phyloP scores from a whole-genome alignment of 2,888 invertebrate species.

The Entomobrya proxima region DNA sequence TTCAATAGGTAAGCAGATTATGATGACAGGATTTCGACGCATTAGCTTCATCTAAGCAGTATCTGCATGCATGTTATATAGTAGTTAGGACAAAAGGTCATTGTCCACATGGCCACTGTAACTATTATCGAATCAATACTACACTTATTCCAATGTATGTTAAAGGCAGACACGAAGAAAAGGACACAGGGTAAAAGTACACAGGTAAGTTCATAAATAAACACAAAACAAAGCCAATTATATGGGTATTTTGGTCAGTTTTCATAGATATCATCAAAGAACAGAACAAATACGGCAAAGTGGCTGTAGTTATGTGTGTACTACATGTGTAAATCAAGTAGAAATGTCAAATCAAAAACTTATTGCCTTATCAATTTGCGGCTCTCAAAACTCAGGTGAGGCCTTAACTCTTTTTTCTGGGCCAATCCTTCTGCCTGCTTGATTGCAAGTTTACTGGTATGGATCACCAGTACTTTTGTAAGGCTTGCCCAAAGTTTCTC shows the following conservation, averaged over 20 bases:
- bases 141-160: not conserved
- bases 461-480: not conserved
- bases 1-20: not conserved
- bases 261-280: not conserved
- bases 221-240: not conserved
- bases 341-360: constrained; percentile 9
- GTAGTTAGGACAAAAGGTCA: constrained; percentile 60
- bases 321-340: not conserved
- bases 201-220: not conserved
- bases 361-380: not conserved
- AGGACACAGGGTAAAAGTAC: not conserved
- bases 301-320: too few species aligned
- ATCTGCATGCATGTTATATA: not conserved
- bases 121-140: not conserved
- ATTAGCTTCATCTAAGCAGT: not conserved
- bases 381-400: not conserved
- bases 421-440: not conserved
- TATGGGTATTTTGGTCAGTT: not conserved
- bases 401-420: not conserved
- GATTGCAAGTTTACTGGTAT: not conserved
- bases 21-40: not conserved
- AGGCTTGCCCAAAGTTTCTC: not conserved
- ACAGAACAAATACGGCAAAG: not conserved
- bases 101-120: constrained; percentile 28
- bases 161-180: not conserved